Evolutionary conservation across 2,113 vertebrate species (phyloP).

Genomic region (human (Homo sapiens)): DNA sequence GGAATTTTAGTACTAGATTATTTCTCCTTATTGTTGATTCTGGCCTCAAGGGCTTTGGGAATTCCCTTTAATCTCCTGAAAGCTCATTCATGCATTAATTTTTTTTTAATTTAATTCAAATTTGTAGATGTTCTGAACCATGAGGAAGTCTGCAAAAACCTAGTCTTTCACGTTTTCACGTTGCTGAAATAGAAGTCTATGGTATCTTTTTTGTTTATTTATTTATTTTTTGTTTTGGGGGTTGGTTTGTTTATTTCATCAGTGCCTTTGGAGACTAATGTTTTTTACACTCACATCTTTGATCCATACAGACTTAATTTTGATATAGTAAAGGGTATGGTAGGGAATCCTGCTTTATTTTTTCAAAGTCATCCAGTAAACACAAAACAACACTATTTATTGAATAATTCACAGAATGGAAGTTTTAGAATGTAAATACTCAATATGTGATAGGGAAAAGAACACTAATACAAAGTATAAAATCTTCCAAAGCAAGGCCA

Average conservation of each 20-base stretch:
- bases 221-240: neutral
- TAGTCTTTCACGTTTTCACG: neutral
- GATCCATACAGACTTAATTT: slow-evolving; percentile 35
- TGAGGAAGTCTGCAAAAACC: neutral
- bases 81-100: neutral
- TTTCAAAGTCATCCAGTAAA: neutral
- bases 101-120: slow-evolving; percentile 30
- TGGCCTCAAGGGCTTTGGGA: slow-evolving; percentile 2
- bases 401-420: neutral
- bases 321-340: neutral
- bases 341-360: neutral
- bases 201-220: neutral
- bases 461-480: neutral
- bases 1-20: neutral
- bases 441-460: neutral
- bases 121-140: neutral
- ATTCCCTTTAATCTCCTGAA: neutral
- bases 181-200: neutral
- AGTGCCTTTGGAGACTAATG: no score
- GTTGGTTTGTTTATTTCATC: no score
- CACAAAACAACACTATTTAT: neutral
- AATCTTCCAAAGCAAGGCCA: neutral
- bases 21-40: neutral
- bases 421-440: neutral
- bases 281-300: neutral